Percentiles rank a stretch among this genome's conserved stretches.
Conservation (phyloP, 2,797 vertebrate genomes). For the Ptychadena robeensis region DNA sequence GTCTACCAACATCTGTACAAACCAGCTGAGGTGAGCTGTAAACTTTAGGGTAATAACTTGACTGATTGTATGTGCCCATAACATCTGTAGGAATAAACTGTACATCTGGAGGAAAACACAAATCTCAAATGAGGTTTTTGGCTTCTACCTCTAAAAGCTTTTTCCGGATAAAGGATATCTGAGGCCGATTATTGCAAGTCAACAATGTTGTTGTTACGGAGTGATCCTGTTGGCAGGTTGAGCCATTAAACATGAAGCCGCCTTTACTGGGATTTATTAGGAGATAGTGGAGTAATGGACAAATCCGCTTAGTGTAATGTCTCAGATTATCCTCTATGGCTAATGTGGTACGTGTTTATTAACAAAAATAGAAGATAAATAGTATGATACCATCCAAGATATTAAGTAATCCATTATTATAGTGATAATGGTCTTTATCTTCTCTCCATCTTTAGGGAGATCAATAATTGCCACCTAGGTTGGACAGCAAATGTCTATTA, state of each 20-base stretch:
- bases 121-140: not conserved
- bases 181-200: not conserved
- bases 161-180: not conserved
- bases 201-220: not conserved
- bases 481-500: no score
- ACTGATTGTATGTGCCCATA: not conserved
- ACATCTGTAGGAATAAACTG: not conserved
- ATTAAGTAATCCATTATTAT: not conserved
- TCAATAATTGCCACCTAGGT: no score
- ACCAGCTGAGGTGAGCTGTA: no score
- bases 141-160: not conserved
- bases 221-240: not conserved
- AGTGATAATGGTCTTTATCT: no score
- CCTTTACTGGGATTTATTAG: slow-evolving; percentile 30
- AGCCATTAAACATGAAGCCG: slow-evolving; percentile 37
- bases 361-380: slow-evolving; percentile 7
- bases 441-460: no score
- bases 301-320: slow-evolving; percentile 38
- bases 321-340: not conserved
- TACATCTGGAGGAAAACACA: not conserved
- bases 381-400: slow-evolving; percentile 9
- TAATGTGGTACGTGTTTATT: slow-evolving; percentile 29
- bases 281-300: slow-evolving; percentile 27
- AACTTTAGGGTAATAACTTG: not conserved
- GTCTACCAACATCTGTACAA: no score